Evolutionary conservation across 2,888 invertebrate genomes (phyloP).

Genomic region (Encarsia formosa): DNA sequence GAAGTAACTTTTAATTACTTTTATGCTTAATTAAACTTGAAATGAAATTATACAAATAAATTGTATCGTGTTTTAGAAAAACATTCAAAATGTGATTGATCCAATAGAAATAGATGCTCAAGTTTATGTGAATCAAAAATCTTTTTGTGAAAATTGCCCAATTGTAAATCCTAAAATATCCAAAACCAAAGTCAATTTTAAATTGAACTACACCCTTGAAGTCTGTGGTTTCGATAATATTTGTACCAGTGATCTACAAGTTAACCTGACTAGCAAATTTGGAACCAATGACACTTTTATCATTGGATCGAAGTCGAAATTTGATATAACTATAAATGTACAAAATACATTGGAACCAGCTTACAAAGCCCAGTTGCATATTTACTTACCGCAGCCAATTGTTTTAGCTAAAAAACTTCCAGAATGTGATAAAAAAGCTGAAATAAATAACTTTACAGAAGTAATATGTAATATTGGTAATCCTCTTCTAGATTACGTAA

Average conservation of each 20-base stretch:
- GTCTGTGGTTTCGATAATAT: conserved; percentile 37
- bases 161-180: conserved; percentile 29
- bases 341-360: conserved; percentile 40
- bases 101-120: conserved; percentile 6
- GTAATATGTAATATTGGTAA: conserved; percentile 37
- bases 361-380: conserved; percentile 32
- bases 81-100: conserved; percentile 31
- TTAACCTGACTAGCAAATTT: conserved; percentile 26
- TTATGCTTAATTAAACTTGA: too few relatives aligned
- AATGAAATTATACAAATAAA: too few relatives aligned
- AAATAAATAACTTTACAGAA: conserved; percentile 15
- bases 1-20: too few relatives aligned
- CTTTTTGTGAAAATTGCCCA: conserved; percentile 32
- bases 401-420: conserved; percentile 35
- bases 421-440: conserved; percentile 29
- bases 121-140: conserved; percentile 6
- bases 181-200: neutral
- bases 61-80: conserved; percentile 36
- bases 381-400: conserved; percentile 34
- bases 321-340: conserved; percentile 21
- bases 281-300: conserved; percentile 14
- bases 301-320: conserved; percentile 30
- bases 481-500: conserved; percentile 31
- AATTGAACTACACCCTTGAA: conserved; percentile 38
- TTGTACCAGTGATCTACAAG: conserved; percentile 32